Conservation (phyloP, 2,113 vertebrate genomes). For the Tyto alba region DNA sequence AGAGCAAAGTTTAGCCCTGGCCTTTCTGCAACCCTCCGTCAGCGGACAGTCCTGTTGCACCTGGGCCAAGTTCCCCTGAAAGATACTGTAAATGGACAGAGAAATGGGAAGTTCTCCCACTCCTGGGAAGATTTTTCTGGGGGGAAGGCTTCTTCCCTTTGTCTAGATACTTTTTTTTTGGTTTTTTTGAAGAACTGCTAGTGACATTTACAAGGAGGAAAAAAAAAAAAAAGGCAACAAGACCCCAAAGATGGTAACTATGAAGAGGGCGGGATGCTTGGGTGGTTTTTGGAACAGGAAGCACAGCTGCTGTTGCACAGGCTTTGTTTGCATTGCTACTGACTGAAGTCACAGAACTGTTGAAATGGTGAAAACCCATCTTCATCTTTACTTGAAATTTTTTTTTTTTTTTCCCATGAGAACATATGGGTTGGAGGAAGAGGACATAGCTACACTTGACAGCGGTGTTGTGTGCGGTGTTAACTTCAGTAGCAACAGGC, state of each 20-base stretch:
- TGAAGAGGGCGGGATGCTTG: background rate
- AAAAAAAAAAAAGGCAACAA: background rate
- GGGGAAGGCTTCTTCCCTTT: background rate
- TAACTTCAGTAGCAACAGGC: conserved; percentile 18
- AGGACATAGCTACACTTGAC: background rate
- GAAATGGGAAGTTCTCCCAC: background rate
- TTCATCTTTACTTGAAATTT: conserved; percentile 58
- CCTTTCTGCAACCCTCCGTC: conserved; percentile 18
- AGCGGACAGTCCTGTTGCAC: background rate
- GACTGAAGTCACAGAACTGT: background rate
- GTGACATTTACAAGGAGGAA: background rate
- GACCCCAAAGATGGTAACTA: background rate
- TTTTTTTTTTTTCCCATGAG: background rate
- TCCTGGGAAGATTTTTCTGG: background rate
- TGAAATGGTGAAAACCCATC: background rate
- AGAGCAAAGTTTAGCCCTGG: conserved; percentile 60
- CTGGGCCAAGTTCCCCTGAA: background rate
- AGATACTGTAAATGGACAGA: conserved; percentile 8
- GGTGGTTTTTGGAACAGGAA: background rate
- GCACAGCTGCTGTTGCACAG: conserved; percentile 28
- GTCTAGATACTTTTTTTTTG: background rate
- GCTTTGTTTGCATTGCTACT: conserved; percentile 45
- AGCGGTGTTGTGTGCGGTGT: background rate
- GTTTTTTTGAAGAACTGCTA: background rate
- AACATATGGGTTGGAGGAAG: background rate